Evolutionary conservation across 2,113 vertebrate genomes (phyloP).

Genomic region (Albula goreensis): DNA sequence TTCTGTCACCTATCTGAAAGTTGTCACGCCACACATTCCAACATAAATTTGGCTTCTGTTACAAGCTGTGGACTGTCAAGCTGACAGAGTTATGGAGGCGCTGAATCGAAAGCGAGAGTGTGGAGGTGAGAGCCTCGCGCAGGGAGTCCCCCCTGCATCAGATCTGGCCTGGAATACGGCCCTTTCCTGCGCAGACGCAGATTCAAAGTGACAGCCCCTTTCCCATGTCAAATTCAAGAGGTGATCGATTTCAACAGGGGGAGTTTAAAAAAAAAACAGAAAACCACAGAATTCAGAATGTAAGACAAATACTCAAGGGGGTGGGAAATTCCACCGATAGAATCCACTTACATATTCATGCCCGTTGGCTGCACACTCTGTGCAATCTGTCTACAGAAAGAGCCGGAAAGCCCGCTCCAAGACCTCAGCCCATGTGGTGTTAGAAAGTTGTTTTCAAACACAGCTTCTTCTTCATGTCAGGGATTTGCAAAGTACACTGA

Average conservation of each 20-base stretch:
- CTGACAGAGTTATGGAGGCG: too few species aligned
- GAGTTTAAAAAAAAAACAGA: slow-evolving; percentile 9
- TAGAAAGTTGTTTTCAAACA: not conserved
- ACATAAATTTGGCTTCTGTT: too few species aligned
- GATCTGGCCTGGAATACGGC: not conserved
- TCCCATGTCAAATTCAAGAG: slow-evolving; percentile 28
- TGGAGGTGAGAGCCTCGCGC: too few species aligned
- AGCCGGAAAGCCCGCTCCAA: not conserved
- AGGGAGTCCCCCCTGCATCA: too few species aligned
- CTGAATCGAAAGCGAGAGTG: too few species aligned
- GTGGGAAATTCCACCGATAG: not conserved
- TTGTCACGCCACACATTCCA: too few species aligned
- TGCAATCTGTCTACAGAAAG: not conserved
- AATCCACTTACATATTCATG: not conserved
- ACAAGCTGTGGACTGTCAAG: too few species aligned
- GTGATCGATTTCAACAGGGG: slow-evolving; percentile 36
- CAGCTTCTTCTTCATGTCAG: not conserved
- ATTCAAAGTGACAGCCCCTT: slow-evolving; percentile 28
- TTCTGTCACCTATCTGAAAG: too few species aligned
- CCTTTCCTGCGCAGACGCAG: not conserved
- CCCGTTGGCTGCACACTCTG: not conserved
- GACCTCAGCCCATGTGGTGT: not conserved
- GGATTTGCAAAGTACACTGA: not conserved
- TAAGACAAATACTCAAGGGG: not conserved
- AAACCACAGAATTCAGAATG: not conserved